Evolutionary conservation across 92 coral and sea anemone genomes (phyloP).

Genomic region (Heliopora coerulea): DNA sequence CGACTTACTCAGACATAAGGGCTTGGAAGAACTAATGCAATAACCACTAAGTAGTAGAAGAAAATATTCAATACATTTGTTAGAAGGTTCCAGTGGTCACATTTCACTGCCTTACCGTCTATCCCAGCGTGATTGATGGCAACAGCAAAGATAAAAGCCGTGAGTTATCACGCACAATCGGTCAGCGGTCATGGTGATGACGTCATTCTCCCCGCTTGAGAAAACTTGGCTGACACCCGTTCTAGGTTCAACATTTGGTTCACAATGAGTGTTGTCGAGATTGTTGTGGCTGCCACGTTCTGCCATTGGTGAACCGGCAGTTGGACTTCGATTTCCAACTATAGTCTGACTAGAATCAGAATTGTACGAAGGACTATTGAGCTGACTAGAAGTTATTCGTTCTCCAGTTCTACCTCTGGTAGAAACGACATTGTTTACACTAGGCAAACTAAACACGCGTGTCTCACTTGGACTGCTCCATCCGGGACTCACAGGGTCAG

Average conservation of each 20-base stretch:
- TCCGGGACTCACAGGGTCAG: slow-evolving; percentile 46
- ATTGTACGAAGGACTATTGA: neutral
- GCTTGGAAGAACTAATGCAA: too few relatives aligned
- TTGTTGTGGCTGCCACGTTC: slow-evolving; percentile 14
- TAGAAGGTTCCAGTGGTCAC: too few relatives aligned
- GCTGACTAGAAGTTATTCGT: neutral
- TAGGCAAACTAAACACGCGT: slow-evolving; percentile 39
- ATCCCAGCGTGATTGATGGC: slow-evolving; percentile 51
- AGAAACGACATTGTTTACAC: slow-evolving; percentile 17
- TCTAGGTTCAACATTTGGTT: slow-evolving; percentile 11
- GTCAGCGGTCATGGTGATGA: slow-evolving; percentile 56
- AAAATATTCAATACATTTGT: too few relatives aligned
- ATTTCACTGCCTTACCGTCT: slow-evolving; percentile 39
- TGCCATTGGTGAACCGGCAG: neutral
- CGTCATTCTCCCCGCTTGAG: slow-evolving; percentile 51
- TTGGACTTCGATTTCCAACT: neutral
- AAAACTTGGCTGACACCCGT: slow-evolving; percentile 29
- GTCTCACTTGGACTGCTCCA: slow-evolving; percentile 46
- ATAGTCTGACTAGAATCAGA: neutral
- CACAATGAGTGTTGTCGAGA: slow-evolving; percentile 9
- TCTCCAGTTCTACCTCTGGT: slow-evolving; percentile 2
- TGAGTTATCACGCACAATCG: slow-evolving; percentile 56
- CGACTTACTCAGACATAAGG: too few relatives aligned
- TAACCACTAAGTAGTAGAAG: too few relatives aligned
- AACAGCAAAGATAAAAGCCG: slow-evolving; percentile 56